Evolutionary conservation across 2,113 vertebrate species (phyloP).

Genomic region (Malaclemys terrapin): DNA sequence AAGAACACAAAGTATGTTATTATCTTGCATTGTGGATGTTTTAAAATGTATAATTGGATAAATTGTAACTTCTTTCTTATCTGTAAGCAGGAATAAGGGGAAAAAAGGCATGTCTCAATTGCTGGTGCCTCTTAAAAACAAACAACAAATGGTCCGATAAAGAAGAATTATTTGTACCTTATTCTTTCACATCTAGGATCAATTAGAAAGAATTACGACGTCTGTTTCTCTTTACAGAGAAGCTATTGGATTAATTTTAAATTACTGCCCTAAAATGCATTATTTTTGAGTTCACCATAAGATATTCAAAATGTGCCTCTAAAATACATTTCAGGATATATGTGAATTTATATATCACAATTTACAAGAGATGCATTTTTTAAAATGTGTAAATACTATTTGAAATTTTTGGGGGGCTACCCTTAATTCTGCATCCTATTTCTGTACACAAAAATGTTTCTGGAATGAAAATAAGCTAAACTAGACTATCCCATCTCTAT

Average conservation of each 20-base stretch:
- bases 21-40: neutral
- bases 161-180: neutral
- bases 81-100: neutral
- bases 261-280: neutral
- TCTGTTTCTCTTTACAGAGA: neutral
- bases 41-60: neutral
- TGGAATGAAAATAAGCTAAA: accelerated
- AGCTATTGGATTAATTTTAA: neutral
- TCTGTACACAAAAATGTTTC: accelerated
- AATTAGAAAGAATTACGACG: neutral
- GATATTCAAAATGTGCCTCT: neutral
- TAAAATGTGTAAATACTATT: accelerated
- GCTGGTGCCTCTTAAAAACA: neutral
- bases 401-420: accelerated
- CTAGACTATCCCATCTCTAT: neutral
- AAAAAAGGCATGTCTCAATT: accelerated
- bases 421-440: neutral
- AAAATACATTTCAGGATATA: accelerated
- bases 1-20: neutral
- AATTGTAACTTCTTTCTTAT: neutral
- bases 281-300: accelerated
- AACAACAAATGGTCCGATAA: neutral
- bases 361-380: accelerated
- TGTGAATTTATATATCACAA: accelerated
- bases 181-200: neutral